These are phyloP conservation scores for Porites lobata DNA, from an alignment of 92 coral and sea anemone genomes.

Conservation along the genomic window DNA sequence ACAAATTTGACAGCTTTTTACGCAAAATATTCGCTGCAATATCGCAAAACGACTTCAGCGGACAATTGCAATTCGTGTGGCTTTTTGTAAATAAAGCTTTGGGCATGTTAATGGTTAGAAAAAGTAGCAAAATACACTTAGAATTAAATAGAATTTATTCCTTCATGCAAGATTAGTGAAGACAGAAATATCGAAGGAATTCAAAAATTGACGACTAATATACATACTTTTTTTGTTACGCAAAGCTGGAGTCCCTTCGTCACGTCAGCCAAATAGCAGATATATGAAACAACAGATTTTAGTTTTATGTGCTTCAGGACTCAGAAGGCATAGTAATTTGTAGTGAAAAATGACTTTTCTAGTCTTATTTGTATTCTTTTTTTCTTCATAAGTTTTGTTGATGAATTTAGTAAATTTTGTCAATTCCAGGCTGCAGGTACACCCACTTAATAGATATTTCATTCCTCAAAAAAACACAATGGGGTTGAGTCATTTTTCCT, in stretches of 20 bases:
- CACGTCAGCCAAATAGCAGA: neutral
- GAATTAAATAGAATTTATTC: neutral
- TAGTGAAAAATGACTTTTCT: neutral
- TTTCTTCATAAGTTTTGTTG: neutral
- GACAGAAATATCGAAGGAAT: constrained; percentile 4
- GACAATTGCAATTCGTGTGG: no score
- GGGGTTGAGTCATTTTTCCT: neutral
- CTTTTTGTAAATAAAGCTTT: no score
- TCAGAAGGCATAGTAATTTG: neutral
- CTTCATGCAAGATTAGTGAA: neutral
- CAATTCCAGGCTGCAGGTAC: neutral
- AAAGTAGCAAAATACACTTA: neutral
- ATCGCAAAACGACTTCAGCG: neutral
- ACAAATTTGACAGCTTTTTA: constrained; percentile 13
- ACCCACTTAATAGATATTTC: neutral
- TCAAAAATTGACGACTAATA: constrained; percentile 46
- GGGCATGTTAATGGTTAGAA: no score
- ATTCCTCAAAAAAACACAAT: neutral
- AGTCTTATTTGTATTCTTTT: neutral
- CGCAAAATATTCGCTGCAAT: neutral
- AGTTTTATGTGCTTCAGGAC: neutral
- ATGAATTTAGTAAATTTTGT: neutral
- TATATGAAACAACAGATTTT: neutral
- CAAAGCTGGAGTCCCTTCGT: neutral
- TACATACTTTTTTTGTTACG: neutral